Base-by-base conservation (phyloP, 2,113 vertebrate genomes). In the Perca flavescens region DNA sequence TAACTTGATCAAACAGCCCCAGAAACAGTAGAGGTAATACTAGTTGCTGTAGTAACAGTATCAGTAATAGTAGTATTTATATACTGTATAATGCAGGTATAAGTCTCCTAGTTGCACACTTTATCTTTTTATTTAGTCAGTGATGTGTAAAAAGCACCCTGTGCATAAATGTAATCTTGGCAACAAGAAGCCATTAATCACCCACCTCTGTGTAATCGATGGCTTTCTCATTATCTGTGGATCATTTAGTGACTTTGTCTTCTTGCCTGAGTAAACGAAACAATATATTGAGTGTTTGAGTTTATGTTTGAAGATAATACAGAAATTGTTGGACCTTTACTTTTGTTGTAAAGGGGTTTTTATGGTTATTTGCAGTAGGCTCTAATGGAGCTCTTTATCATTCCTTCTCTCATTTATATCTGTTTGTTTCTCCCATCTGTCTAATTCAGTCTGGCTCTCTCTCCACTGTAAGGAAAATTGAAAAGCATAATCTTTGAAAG, bases 181-280 rank as follows among this genome's bases (percentile, higher is more conserved):
- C 36, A 73, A 54, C 78, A 77, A 74, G 43, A 74, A 76, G 65
- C 67, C 70, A 88, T 85, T 77, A 83, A 89, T 88, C 87, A 74
- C 40, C 65, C 34, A 15, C 69, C 64, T 58, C 71, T 46, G 54
- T 84, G n/a, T 68, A 80, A 89, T 89, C 84, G 0, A 87, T 86
- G 77, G 21, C 40, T 34, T 40, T 83, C 76, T 86, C 46, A 56
- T 85, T 89, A 81, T 79, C 74, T 70, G 57, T 47, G 63, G 81
- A 81, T 79, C 75, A 63, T 88, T 87, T 75, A 71, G 15, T 63
- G 63, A 81, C 58, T 65, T 11, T 54, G 31, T 65, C 46, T 49
- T 68, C 52, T 70, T 77, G 63, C 58, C 61, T 77, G 63, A 83
- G 66, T 82, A 68, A 74, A 79, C 73, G 40, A 46, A 47, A 25